phyloP scores from a whole-genome alignment of 1,140 invertebrate genomes.

The Megalopta genalis region DNA sequence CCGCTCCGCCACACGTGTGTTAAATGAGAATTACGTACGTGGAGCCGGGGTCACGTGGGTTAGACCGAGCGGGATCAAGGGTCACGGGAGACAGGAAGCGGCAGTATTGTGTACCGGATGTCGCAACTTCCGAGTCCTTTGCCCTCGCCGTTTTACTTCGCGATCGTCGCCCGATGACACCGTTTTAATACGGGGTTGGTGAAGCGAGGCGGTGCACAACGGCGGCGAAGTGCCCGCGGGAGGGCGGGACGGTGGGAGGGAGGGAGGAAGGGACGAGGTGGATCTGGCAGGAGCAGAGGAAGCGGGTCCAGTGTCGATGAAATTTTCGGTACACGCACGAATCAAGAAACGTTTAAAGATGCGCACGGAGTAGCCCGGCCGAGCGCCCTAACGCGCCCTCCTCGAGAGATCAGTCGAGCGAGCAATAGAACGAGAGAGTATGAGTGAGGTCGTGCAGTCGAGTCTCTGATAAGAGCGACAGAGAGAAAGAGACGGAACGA shows the following conservation, averaged over 20 bases:
- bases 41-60: slow-evolving; percentile 42
- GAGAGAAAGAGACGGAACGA: slow-evolving; percentile 43
- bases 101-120: slow-evolving; percentile 56
- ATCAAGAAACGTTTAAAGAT: slow-evolving; percentile 42
- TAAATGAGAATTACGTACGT: slow-evolving; percentile 25
- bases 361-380: slow-evolving; percentile 44
- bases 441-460: slow-evolving; percentile 40
- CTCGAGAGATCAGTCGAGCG: slow-evolving; percentile 55
- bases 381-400: slow-evolving; percentile 62
- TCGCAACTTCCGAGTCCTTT: slow-evolving; percentile 69
- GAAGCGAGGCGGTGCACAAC: neutral
- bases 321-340: slow-evolving; percentile 36
- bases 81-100: slow-evolving; percentile 59
- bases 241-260: neutral
- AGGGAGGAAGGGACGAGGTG: no score
- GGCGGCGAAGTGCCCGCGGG: neutral
- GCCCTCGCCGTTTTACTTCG: slow-evolving; percentile 37
- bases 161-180: neutral
- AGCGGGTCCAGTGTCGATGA: slow-evolving; percentile 8
- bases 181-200: neutral
- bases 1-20: slow-evolving; percentile 12
- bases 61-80: slow-evolving; percentile 56
- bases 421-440: slow-evolving; percentile 51
- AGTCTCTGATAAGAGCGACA: slow-evolving; percentile 51
- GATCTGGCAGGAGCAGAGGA: neutral